Percentiles rank a stretch among this genome's conserved stretches.
These are phyloP conservation scores for Gallirallus australis DNA, from an alignment of 2,797 vertebrate genomes.

Conservation along the genomic window DNA sequence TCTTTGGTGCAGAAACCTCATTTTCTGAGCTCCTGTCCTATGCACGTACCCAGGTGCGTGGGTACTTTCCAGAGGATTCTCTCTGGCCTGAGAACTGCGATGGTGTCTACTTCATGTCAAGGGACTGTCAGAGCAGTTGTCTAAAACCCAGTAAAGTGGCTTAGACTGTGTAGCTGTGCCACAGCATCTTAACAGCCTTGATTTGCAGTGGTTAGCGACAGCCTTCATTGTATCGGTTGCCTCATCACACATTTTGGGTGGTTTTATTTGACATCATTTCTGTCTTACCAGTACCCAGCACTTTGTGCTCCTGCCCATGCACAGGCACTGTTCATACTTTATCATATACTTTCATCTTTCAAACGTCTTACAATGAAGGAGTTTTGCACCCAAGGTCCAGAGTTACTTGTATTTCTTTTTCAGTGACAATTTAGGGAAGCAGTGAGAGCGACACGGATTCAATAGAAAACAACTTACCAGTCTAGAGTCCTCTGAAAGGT, in stretches of 20 bases:
- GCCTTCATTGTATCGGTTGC: neutral
- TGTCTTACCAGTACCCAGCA: neutral
- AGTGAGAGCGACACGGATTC: neutral
- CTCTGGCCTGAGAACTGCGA: neutral
- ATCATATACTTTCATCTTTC: neutral
- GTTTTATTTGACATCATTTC: neutral
- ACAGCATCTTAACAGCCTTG: neutral
- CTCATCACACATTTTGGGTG: neutral
- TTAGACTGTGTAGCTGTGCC: neutral
- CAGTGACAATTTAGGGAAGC: neutral
- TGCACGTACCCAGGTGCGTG: rapidly evolving
- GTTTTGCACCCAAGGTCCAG: neutral
- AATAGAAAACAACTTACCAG: neutral
- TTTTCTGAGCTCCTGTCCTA: neutral
- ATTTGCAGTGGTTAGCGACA: neutral
- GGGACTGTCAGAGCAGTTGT: neutral
- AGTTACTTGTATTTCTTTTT: neutral
- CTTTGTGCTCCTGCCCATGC: neutral
- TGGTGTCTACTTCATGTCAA: neutral
- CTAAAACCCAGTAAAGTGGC: neutral
- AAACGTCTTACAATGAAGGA: neutral
- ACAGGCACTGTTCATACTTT: neutral
- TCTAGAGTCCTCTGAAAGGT: neutral
- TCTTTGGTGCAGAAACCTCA: neutral
- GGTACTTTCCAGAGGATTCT: neutral